Evolutionary conservation across 2,113 vertebrate genomes (phyloP).

Genomic region (Siniperca knerii): DNA sequence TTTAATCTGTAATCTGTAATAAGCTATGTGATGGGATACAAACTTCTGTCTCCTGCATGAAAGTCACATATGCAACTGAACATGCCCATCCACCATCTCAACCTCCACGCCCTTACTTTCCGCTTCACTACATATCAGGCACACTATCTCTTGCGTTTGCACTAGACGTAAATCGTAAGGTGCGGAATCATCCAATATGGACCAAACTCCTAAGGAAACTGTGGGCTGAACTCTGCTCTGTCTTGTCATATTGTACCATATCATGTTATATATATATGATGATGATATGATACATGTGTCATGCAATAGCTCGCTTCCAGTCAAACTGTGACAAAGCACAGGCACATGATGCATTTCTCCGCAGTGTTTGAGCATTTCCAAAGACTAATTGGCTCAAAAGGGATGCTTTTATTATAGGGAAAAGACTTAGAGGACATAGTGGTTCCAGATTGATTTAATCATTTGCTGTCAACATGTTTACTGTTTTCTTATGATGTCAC

Average conservation of each 20-base stretch:
- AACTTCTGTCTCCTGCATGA: neutral
- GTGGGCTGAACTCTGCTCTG: too few relatives aligned
- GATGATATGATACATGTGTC: neutral
- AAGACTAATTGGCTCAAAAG: neutral
- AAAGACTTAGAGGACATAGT: neutral
- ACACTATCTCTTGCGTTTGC: neutral
- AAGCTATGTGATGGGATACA: neutral
- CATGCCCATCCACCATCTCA: too few relatives aligned
- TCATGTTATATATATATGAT: too few relatives aligned
- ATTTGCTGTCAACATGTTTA: conserved; percentile 12
- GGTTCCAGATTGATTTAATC: conserved; percentile 2
- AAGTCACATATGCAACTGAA: too few relatives aligned
- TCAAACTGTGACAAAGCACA: neutral
- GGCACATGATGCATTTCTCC: neutral
- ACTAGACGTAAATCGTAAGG: neutral
- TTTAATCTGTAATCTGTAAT: too few relatives aligned
- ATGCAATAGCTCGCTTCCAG: neutral
- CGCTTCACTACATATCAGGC: neutral
- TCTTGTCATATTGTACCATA: too few relatives aligned
- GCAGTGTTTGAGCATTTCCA: neutral
- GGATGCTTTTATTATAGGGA: neutral
- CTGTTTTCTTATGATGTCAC: neutral
- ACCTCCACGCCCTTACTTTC: neutral
- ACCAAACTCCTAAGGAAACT: neutral
- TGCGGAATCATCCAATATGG: neutral